Percentiles rank a stretch among this genome's conserved stretches.
phyloP scores from a whole-genome alignment of 53 echinoderm and acorn worm species.

The Stichopus horrens region DNA sequence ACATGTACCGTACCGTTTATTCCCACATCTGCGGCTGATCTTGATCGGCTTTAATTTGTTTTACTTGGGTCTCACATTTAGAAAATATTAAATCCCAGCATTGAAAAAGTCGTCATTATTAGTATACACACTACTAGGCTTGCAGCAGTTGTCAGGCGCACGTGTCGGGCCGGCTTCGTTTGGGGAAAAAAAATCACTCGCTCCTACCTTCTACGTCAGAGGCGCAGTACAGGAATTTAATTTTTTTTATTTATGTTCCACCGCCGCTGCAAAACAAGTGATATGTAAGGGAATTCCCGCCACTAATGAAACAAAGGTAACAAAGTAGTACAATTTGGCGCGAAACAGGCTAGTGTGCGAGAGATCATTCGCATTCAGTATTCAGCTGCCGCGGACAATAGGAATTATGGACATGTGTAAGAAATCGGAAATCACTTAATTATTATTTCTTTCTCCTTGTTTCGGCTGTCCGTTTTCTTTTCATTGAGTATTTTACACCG shows the following conservation, averaged over 20 bases:
- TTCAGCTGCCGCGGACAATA: neutral
- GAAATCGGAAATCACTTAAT: slow-evolving; percentile 1
- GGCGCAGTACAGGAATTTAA: neutral
- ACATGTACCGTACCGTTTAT: neutral
- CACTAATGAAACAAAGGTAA: slow-evolving; percentile 1
- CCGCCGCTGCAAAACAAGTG: neutral
- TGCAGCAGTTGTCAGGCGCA: neutral
- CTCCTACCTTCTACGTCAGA: slow-evolving; percentile 32
- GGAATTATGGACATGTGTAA: neutral
- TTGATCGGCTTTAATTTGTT: neutral
- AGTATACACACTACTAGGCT: no score
- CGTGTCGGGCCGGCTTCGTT: slow-evolving; percentile 6
- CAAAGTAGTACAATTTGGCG: neutral
- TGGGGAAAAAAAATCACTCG: neutral
- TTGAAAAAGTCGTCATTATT: no score
- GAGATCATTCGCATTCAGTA: neutral
- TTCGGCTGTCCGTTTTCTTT: neutral
- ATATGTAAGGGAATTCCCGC: slow-evolving; percentile 4
- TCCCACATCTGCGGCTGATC: neutral
- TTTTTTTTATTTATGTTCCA: neutral
- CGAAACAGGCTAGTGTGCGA: neutral
- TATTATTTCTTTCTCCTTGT: neutral
- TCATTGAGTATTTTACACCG: neutral
- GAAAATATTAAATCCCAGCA: no score
- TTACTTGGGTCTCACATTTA: no score